These are phyloP conservation scores for Crossocerus cetratus DNA, from an alignment of 2,888 invertebrate genomes.

Conservation along the genomic window DNA sequence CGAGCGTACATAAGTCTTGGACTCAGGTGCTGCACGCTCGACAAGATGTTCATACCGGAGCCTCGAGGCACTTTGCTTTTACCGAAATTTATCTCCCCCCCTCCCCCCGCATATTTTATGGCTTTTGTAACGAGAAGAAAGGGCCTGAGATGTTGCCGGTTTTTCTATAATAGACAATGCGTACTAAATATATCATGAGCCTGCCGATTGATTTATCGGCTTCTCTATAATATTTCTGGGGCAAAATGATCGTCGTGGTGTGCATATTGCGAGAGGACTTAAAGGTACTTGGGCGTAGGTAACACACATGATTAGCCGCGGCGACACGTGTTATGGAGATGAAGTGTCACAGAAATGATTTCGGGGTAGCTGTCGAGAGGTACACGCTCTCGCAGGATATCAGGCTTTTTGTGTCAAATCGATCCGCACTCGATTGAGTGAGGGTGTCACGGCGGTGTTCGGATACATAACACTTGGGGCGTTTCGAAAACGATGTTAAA, in stretches of 20 bases:
- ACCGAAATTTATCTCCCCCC: constrained; percentile 64
- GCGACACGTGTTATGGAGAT: constrained; percentile 49
- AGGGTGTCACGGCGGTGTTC: constrained; percentile 55
- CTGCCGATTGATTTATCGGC: background rate
- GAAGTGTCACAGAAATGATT: constrained; percentile 53
- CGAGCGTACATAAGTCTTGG: constrained; percentile 59
- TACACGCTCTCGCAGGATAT: constrained; percentile 44
- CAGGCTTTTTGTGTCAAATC: constrained; percentile 62
- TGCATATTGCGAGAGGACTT: background rate
- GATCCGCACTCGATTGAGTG: constrained; percentile 60
- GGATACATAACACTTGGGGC: constrained; percentile 57
- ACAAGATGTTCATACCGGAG: constrained; percentile 61
- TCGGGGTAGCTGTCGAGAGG: constrained; percentile 45
- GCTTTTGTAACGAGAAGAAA: constrained; percentile 17
- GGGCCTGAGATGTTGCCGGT: constrained; percentile 5
- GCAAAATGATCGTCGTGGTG: background rate
- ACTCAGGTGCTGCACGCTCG: constrained; percentile 66
- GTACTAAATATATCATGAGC: background rate
- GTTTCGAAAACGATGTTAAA: constrained; percentile 56
- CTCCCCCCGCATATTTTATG: constrained; percentile 38
- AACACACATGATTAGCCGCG: constrained; percentile 37
- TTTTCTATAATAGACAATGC: constrained; percentile 25
- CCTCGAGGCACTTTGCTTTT: constrained; percentile 66
- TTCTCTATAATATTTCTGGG: background rate
- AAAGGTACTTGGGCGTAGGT: background rate